Base-by-base conservation (phyloP, 2,113 vertebrate species). In the Corythoichthys intestinalis region DNA sequence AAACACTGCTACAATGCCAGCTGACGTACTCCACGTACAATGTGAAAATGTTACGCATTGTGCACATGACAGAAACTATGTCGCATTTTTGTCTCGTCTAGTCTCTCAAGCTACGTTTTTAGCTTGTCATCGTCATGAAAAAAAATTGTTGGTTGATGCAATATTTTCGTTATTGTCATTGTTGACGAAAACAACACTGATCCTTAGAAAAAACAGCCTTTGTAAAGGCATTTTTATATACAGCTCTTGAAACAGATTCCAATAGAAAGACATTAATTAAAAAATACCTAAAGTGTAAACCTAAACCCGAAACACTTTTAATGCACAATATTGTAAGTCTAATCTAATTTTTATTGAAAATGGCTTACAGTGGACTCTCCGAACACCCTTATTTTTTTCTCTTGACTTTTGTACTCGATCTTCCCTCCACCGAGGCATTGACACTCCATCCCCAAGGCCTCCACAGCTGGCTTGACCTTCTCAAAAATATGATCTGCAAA, bases 401-500 rank as follows among this genome's bases (percentile, higher is more conserved):
- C 92, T 70, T 89, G 90, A 76, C 81, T 93, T 82, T 94, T 94
- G 77, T 94, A 94, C 59, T 96, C 93, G 2, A 96, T 94, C 83
- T 96, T 96, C 1, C 95, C 95, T 76, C 95, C 95, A 76, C 94
- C 95, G 2, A 95, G 93, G 70, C 94, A 95, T 67, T 85, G 90
- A 77, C 94, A 94, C 72, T 94, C 92, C 65, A 95, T 87, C 6
- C 94, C 94, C 70, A 95, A 83, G 28, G 90, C 86, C 70, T 94
- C 90, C 91, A 96, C 85, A 49, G 93, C 92, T 1, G 93, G 93
- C 35, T 49, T 90, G 66, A 96, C 78, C 74, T 94, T 95, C 59
- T 96, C 95, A 92, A 95, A 95, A 80, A 96, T 95, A 59, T 96
- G 92, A 91, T 94, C 95, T 96, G 84, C 39, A 84, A 76, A 68